Evolutionary conservation across 2,888 invertebrate species (phyloP).

Genomic region (Agonopterix heracliana): DNA sequence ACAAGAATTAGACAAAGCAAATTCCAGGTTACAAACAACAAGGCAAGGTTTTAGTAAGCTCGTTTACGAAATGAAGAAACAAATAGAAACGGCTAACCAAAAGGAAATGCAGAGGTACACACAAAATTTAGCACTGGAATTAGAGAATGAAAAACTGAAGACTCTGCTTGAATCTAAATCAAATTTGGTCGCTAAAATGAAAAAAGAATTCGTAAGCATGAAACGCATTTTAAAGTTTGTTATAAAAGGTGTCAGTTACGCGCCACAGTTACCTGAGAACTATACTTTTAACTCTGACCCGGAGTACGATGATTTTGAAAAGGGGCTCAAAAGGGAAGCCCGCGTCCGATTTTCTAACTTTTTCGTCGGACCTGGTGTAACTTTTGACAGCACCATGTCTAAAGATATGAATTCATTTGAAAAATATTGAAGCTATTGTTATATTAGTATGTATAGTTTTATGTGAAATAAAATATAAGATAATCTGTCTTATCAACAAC

Average conservation of each 20-base stretch:
- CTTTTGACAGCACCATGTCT: slow-evolving; percentile 36
- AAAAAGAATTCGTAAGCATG: slow-evolving; percentile 43
- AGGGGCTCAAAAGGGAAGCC: slow-evolving; percentile 31
- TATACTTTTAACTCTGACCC: slow-evolving; percentile 27
- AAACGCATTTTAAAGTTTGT: slow-evolving; percentile 45
- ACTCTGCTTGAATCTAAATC: slow-evolving; percentile 44
- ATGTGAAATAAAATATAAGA: not conserved
- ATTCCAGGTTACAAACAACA: slow-evolving; percentile 27
- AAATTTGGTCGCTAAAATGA: slow-evolving; percentile 39
- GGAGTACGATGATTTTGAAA: slow-evolving; percentile 47
- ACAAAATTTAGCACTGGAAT: slow-evolving; percentile 35
- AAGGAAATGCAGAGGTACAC: slow-evolving; percentile 40
- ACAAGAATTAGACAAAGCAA: slow-evolving; percentile 33
- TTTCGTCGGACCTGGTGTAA: slow-evolving; percentile 19
- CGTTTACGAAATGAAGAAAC: slow-evolving; percentile 46
- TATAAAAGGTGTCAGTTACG: slow-evolving; percentile 36
- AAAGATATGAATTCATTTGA: slow-evolving; percentile 26
- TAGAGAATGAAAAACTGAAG: slow-evolving; percentile 58
- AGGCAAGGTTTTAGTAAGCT: slow-evolving; percentile 35
- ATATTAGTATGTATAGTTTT: not conserved
- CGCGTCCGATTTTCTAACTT: slow-evolving; percentile 23
- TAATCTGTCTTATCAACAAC: too few species aligned
- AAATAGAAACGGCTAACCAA: slow-evolving; percentile 37
- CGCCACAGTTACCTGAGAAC: slow-evolving; percentile 24
- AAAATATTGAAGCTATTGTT: not conserved